phyloP scores from a whole-genome alignment of 2,888 invertebrate genomes.

The Agrochola litura region DNA sequence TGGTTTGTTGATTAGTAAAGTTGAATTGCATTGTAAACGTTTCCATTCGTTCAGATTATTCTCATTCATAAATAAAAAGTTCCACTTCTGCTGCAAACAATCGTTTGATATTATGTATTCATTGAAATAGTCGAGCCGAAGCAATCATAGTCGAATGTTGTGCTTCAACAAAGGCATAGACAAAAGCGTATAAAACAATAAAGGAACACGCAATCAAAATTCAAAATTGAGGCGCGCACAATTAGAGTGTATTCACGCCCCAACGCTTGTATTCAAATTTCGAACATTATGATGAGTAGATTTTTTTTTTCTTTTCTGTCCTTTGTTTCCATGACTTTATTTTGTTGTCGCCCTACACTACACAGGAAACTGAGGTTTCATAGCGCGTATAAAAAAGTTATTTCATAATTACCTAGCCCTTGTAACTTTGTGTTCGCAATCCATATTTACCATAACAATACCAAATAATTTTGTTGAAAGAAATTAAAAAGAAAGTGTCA shows the following conservation, averaged over 20 bases:
- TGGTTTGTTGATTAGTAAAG: neutral
- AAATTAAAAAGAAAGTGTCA: neutral
- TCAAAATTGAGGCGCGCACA: slow-evolving; percentile 82
- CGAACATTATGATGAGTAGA: slow-evolving; percentile 72
- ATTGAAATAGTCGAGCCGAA: slow-evolving; percentile 53
- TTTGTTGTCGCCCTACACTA: slow-evolving; percentile 44
- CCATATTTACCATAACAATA: neutral
- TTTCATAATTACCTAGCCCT: neutral
- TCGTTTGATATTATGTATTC: slow-evolving; percentile 59
- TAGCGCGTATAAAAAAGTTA: slow-evolving; percentile 19
- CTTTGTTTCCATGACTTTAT: slow-evolving; percentile 72
- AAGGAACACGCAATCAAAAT: slow-evolving; percentile 83
- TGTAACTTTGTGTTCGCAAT: neutral
- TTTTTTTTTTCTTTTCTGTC: slow-evolving; percentile 61
- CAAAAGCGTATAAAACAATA: slow-evolving; percentile 84
- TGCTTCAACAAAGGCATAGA: slow-evolving; percentile 68
- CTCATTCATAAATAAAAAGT: slow-evolving; percentile 43
- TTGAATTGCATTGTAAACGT: neutral
- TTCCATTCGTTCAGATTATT: neutral
- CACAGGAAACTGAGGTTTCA: slow-evolving; percentile 45
- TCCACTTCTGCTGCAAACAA: slow-evolving; percentile 52
- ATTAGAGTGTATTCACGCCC: slow-evolving; percentile 85
- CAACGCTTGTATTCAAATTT: slow-evolving; percentile 86
- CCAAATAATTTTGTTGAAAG: neutral
- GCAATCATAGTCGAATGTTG: slow-evolving; percentile 64